These are phyloP conservation scores for Apamea crenata DNA, from an alignment of 2,888 invertebrate genomes.

Conservation along the genomic window DNA sequence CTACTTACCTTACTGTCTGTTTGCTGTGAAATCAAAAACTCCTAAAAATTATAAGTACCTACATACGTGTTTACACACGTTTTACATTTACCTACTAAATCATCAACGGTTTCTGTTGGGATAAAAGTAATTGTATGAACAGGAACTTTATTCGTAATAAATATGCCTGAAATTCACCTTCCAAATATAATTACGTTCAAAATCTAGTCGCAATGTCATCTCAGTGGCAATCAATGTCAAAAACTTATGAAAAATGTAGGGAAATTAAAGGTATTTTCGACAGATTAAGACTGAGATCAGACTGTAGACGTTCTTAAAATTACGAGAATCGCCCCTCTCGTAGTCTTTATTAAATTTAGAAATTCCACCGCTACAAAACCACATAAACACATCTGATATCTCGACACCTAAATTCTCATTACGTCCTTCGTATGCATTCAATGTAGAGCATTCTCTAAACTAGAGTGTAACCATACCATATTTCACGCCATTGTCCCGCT, in stretches of 20 bases:
- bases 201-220: no score
- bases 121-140: background rate
- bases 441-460: conserved; percentile 69
- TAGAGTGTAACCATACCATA: conserved; percentile 74
- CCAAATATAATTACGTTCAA: no score
- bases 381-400: conserved; percentile 11
- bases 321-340: no score
- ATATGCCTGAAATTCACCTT: background rate
- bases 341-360: background rate
- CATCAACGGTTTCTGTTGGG: background rate
- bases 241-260: no score
- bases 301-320: no score
- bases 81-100: no score
- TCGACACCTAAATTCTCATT: conserved; percentile 39
- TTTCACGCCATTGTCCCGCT: conserved; percentile 72
- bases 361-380: background rate
- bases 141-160: background rate
- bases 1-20: background rate
- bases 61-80: no score
- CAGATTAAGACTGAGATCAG: no score
- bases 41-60: background rate
- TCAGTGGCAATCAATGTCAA: no score
- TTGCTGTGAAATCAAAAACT: background rate
- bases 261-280: no score
- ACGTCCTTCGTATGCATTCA: conserved; percentile 69